Conservation (phyloP, 2,888 invertebrate genomes). For the Biston betularia region DNA sequence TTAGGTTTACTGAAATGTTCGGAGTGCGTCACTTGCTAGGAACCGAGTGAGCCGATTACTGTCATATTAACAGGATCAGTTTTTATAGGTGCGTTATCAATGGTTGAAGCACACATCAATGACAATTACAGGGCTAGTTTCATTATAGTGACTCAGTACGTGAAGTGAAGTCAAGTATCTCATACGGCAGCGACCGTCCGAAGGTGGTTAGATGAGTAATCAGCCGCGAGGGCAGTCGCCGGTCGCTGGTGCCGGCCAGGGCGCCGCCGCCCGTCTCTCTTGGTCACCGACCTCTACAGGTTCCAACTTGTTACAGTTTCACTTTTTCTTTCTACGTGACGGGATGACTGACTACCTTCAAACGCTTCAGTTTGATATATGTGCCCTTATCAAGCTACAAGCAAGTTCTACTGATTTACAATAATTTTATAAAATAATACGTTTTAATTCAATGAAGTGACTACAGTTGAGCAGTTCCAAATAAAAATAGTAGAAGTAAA, state of each 20-base stretch:
- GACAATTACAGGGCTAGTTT: conserved; percentile 44
- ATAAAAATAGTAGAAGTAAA: conserved; percentile 7
- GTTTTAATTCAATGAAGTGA: not conserved
- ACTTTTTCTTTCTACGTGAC: conserved; percentile 72
- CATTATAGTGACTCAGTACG: conserved; percentile 55
- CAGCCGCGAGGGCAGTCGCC: conserved; percentile 71
- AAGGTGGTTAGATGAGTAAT: conserved; percentile 74
- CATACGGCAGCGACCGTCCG: conserved; percentile 50
- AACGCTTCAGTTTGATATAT: conserved; percentile 6
- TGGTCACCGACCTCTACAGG: conserved; percentile 84
- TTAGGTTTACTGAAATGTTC: conserved; percentile 40
- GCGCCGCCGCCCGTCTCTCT: conserved; percentile 46
- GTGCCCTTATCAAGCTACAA: not conserved
- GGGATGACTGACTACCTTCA: conserved; percentile 36
- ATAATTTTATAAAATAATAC: no score
- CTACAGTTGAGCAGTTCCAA: conserved; percentile 11
- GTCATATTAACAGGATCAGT: conserved; percentile 22
- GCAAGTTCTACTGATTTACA: no score
- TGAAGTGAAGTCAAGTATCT: conserved; percentile 39
- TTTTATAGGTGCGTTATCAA: conserved; percentile 15
- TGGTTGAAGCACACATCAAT: conserved; percentile 19
- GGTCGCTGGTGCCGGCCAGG: conserved; percentile 56
- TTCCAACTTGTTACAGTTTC: conserved; percentile 82
- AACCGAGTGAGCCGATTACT: conserved; percentile 20
- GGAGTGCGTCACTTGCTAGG: conserved; percentile 44